A percentile compares a stretch with the other conserved stretches of the same genome.
phyloP scores from a whole-genome alignment of 2,888 invertebrate genomes.

The Drosophila falleni region DNA sequence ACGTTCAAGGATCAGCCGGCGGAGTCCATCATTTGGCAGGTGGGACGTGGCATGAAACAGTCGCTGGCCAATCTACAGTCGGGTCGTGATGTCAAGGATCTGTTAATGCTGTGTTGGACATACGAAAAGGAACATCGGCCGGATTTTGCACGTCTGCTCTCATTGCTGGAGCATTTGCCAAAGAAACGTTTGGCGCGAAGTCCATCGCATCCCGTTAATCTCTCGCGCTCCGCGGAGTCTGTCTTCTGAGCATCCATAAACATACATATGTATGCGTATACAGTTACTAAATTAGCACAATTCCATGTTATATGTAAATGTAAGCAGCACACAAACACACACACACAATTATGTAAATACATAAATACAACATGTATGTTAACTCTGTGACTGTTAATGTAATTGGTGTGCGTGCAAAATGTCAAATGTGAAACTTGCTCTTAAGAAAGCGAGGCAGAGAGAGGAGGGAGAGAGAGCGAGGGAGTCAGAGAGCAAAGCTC shows the following conservation, averaged over 20 bases:
- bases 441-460: background rate
- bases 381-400: background rate
- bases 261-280: conserved; percentile 25
- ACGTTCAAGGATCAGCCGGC: conserved; percentile 97
- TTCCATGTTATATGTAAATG: conserved; percentile 45
- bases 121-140: conserved; percentile 94
- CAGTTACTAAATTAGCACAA: conserved; percentile 59
- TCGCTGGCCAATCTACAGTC: conserved; percentile 97
- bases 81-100: conserved; percentile 98
- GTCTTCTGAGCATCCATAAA: conserved; percentile 89
- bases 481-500: conserved; percentile 41
- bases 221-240: conserved; percentile 98
- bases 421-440: conserved; percentile 45
- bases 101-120: conserved; percentile 98
- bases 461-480: background rate
- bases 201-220: conserved; percentile 98
- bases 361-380: conserved; percentile 4
- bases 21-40: conserved; percentile 98
- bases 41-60: conserved; percentile 98
- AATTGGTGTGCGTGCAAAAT: conserved; percentile 40
- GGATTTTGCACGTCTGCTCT: conserved; percentile 94
- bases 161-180: conserved; percentile 95
- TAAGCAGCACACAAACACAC: conserved; percentile 25
- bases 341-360: conserved; percentile 6
- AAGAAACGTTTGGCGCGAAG: conserved; percentile 98